A percentile compares a stretch with the other conserved stretches of the same genome.
Conservation (phyloP, 1,140 invertebrate species). For the Cephus cinctus region DNA sequence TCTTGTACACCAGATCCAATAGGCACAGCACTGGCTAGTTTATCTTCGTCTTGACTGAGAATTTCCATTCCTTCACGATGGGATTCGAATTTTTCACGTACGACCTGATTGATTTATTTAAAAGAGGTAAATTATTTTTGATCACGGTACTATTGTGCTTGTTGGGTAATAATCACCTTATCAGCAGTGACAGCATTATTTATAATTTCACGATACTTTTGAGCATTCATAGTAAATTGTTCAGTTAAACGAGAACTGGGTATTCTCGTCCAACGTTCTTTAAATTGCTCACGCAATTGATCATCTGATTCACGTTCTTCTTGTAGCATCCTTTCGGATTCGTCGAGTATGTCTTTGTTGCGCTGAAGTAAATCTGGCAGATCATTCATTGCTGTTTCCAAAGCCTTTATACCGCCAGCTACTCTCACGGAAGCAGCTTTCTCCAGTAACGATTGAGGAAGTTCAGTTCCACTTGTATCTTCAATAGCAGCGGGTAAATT, state of each 20-base stretch:
- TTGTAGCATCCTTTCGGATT: slow-evolving; percentile 84
- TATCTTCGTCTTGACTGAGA: slow-evolving; percentile 71
- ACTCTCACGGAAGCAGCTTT: slow-evolving; percentile 76
- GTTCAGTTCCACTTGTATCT: slow-evolving; percentile 71
- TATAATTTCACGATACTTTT: slow-evolving; percentile 91
- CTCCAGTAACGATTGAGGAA: slow-evolving; percentile 85
- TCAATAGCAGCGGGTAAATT: slow-evolving; percentile 98
- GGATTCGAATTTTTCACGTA: slow-evolving; percentile 82
- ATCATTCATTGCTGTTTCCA: slow-evolving; percentile 70
- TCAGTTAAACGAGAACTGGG: slow-evolving; percentile 86
- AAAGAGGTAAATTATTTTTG: slow-evolving; percentile 38
- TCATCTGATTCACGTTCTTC: slow-evolving; percentile 92
- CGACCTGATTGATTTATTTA: too few species aligned
- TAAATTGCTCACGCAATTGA: slow-evolving; percentile 86
- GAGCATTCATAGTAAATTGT: slow-evolving; percentile 80
- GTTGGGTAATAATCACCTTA: slow-evolving; percentile 49
- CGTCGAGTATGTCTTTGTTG: slow-evolving; percentile 94
- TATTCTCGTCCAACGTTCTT: slow-evolving; percentile 87
- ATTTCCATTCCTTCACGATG: slow-evolving; percentile 82
- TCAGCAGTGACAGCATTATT: slow-evolving; percentile 84
- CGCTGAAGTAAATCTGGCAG: slow-evolving; percentile 87
- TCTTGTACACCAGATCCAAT: slow-evolving; percentile 58
- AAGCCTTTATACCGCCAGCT: slow-evolving; percentile 66
- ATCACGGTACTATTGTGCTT: background rate
- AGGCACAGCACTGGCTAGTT: slow-evolving; percentile 67